These are phyloP conservation scores for Agrotis puta DNA, from an alignment of 2,888 invertebrate genomes.

Conservation along the genomic window DNA sequence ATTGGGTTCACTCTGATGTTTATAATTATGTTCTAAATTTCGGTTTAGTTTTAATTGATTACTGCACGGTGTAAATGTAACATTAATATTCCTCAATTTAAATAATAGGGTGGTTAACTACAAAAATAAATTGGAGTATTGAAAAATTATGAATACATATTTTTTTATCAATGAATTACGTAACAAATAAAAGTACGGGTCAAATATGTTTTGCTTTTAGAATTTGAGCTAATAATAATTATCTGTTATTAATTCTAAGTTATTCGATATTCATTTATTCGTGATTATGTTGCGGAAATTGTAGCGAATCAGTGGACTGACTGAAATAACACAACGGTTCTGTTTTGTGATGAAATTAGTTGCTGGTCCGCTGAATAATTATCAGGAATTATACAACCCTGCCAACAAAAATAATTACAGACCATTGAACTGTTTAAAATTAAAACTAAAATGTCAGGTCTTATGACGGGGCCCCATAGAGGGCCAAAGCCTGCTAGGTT, in stretches of 20 bases:
- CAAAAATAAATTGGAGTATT: no score
- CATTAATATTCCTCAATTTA: no score
- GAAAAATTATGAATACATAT: no score
- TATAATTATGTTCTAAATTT: background rate
- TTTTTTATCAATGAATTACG: no score
- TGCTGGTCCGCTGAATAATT: background rate
- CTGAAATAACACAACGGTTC: background rate
- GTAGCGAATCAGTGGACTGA: background rate
- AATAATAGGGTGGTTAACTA: no score
- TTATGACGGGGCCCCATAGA: no score
- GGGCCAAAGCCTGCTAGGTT: no score
- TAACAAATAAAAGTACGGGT: no score
- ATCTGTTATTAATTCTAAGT: background rate
- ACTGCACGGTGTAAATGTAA: background rate
- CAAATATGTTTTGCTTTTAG: no score
- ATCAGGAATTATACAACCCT: background rate
- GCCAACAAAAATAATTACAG: background rate
- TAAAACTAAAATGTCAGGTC: background rate
- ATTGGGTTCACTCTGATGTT: constrained; percentile 23
- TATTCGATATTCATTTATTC: constrained; percentile 22
- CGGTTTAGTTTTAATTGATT: background rate
- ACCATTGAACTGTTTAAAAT: constrained; percentile 1
- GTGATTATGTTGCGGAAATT: background rate
- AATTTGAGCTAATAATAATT: constrained; percentile 9
- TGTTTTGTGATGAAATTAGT: constrained; percentile 15